phyloP scores from a whole-genome alignment of 2,797 vertebrate species.

The Pseudochirops corinnae region DNA sequence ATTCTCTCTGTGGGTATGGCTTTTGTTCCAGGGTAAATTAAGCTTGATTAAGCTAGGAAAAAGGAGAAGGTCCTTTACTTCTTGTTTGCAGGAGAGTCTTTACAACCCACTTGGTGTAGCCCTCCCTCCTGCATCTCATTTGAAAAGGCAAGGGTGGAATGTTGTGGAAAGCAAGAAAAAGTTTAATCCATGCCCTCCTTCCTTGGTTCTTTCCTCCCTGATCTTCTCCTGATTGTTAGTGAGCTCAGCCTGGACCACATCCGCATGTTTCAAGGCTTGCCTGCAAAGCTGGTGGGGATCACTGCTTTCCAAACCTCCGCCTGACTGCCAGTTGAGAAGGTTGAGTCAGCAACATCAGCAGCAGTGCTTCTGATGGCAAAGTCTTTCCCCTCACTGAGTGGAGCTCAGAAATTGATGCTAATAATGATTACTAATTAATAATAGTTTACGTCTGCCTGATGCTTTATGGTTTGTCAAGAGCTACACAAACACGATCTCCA shows the following conservation, averaged over 20 bases:
- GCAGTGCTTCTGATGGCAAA: background rate
- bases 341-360: conserved; percentile 46
- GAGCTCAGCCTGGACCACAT: conserved; percentile 59
- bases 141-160: conserved; percentile 81
- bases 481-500: no score
- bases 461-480: no score
- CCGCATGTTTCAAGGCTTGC: conserved; percentile 25
- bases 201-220: conserved; percentile 61
- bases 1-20: background rate
- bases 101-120: conserved; percentile 78
- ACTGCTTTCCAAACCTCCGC: conserved; percentile 50
- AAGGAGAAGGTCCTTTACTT: conserved; percentile 77
- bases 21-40: background rate
- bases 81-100: conserved; percentile 80
- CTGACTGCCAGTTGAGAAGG: conserved; percentile 60
- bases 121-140: conserved; percentile 78
- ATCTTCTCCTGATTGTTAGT: conserved; percentile 57
- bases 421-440: no score
- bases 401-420: background rate
- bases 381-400: background rate
- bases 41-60: conserved; percentile 23
- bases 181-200: conserved; percentile 64
- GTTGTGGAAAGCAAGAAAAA: conserved; percentile 67
- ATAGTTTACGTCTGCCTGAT: no score
- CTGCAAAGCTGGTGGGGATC: conserved; percentile 39